These are phyloP conservation scores for Polypterus bichir DNA, from an alignment of 2,113 vertebrate species.

Conservation along the genomic window DNA sequence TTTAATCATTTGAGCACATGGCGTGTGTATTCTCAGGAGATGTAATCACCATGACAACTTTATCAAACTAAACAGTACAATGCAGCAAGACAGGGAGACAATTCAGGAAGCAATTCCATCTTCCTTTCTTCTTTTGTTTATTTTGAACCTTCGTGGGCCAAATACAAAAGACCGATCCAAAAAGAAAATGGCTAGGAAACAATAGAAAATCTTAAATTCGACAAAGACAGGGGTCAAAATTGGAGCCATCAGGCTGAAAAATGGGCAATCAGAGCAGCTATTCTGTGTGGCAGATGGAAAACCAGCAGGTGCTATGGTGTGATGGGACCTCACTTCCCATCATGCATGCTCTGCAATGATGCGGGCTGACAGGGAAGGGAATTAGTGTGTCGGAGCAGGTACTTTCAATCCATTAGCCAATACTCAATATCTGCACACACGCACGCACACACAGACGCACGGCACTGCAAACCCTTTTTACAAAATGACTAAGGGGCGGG, in stretches of 20 bases:
- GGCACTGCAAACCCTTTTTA: conserved; percentile 33
- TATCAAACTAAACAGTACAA: conserved; percentile 56
- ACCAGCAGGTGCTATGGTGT: conserved; percentile 79
- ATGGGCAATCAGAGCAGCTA: conserved; percentile 57
- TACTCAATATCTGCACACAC: conserved; percentile 35
- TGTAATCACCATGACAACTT: conserved; percentile 64
- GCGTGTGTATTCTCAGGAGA: conserved; percentile 45
- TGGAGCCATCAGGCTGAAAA: conserved; percentile 63
- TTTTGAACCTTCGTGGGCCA: conserved; percentile 20
- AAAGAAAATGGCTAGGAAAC: conserved; percentile 34
- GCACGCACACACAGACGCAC: not conserved
- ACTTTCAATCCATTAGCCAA: conserved; percentile 70
- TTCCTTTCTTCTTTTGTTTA: conserved; percentile 13
- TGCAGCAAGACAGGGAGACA: conserved; percentile 37
- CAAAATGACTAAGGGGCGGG: conserved; percentile 28
- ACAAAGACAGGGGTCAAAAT: conserved; percentile 36
- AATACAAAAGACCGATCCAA: conserved; percentile 24
- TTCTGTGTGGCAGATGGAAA: conserved; percentile 73
- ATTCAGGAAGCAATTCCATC: conserved; percentile 33
- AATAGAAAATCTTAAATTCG: conserved; percentile 47
- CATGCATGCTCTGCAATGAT: conserved; percentile 66
- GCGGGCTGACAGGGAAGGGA: conserved; percentile 76
- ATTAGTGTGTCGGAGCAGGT: conserved; percentile 64
- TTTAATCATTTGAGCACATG: conserved; percentile 52
- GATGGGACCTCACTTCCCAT: conserved; percentile 66